Evolutionary conservation across 2,797 vertebrate genomes (phyloP), one percentile per base, ranked within the genome.

Genomic region (Gymnothorax reevesii): DNA sequence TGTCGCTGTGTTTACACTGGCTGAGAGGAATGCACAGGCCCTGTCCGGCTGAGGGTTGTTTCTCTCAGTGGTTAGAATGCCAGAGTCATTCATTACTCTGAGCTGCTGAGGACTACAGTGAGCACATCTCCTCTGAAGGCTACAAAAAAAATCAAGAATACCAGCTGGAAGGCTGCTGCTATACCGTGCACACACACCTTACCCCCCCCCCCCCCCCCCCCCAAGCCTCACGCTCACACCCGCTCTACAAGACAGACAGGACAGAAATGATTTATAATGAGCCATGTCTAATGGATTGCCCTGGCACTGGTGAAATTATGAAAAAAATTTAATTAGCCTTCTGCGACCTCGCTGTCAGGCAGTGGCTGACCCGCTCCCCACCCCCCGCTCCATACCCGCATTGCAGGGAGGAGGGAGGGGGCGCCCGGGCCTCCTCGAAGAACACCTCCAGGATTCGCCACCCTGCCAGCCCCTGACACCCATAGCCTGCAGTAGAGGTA

Each of bases 271-370:
- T 95, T 96, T 95, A 96, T 96, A 92, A 94, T 92, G 89, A 89
- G 92, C 90, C 92, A 86, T 94, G 90, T 94, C 93, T 95, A 95
- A 95, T 95, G 93, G 94, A 95, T 96, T 95, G 92, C 93, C 91
- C 91, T 93, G 92, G 94, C 94, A 94, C 93, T 92, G 91, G 91
- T 94, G 91, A 94, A 95, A 96, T 96, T 95, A 95, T 95, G 93
- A 95, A 95, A 95, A 95, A 90, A 95, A 95, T 95, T 95, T 93
- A 96, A 96, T 96, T 95, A 96, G 93, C 94, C 95, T 95, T 94
- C 92, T 91, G 94, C 91, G 93, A 95, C 95, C 94, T 94, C 90
- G 91, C 93, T 92, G 91, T 95, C 94, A 92, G 90, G 91, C 92
- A 91, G 73, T 71, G 87, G 57, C 88, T 87, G 82, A 59, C 86